phyloP scores from a whole-genome alignment of 2,888 invertebrate species.

The Scaptodrosophila latifasciaeformis region DNA sequence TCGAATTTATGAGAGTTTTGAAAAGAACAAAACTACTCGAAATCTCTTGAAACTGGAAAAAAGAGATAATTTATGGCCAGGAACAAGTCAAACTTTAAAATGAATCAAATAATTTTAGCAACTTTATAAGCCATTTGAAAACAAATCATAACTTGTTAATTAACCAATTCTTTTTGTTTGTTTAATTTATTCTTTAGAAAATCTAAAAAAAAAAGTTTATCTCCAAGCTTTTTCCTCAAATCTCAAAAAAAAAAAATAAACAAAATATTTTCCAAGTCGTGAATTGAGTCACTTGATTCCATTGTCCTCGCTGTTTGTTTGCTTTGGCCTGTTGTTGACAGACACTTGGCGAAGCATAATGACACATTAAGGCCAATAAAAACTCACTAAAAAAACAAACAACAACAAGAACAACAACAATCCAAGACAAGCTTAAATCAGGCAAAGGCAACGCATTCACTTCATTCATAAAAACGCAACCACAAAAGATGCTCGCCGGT shows the following conservation, averaged over 20 bases:
- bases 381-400: conserved; percentile 43
- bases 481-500: conserved; percentile 26
- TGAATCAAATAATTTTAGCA: too few relatives aligned
- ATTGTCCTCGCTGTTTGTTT: neutral
- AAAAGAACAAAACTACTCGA: too few relatives aligned
- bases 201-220: neutral
- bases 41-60: too few relatives aligned
- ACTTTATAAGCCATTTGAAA: too few relatives aligned
- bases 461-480: conserved; percentile 62
- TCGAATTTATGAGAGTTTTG: too few relatives aligned
- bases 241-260: conserved; percentile 4
- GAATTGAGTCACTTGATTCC: neutral
- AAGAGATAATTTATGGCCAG: too few relatives aligned
- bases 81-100: too few relatives aligned
- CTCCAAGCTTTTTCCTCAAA: conserved; percentile 16
- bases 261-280: conserved; percentile 15
- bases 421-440: conserved; percentile 4
- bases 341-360: conserved; percentile 27
- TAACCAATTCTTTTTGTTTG: too few relatives aligned
- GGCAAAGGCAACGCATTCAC: conserved; percentile 17
- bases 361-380: conserved; percentile 49
- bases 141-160: too few relatives aligned
- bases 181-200: too few relatives aligned
- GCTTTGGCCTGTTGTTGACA: conserved; percentile 6
- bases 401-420: conserved; percentile 13